Evolutionary conservation across 1,140 invertebrate genomes (phyloP).

Genomic region (Magallana angulata): DNA sequence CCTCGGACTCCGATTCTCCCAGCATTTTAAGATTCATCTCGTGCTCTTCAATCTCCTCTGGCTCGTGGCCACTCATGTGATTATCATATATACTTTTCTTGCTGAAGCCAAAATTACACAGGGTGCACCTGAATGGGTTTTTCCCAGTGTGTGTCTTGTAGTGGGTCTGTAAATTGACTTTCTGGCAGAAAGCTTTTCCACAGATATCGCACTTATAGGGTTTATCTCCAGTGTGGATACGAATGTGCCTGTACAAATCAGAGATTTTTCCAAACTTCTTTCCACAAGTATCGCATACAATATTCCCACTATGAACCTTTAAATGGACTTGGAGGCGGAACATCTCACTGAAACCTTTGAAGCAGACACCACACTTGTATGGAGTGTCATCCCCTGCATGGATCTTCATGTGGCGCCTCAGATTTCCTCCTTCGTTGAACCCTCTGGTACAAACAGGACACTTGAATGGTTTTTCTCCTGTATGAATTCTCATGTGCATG

Average conservation of each 20-base stretch:
- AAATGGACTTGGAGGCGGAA: constrained; percentile 54
- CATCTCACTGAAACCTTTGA: constrained; percentile 55
- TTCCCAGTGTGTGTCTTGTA: constrained; percentile 91
- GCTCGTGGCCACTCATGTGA: constrained; percentile 94
- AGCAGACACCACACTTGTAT: constrained; percentile 58
- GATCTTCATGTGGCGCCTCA: constrained; percentile 59
- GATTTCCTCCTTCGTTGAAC: constrained; percentile 58
- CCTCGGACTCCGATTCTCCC: not conserved
- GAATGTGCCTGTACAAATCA: constrained; percentile 57
- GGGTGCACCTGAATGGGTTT: constrained; percentile 96
- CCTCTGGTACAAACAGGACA: constrained; percentile 57
- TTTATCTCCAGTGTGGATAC: constrained; percentile 91
- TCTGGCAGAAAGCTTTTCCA: constrained; percentile 57
- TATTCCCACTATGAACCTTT: constrained; percentile 57
- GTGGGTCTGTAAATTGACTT: constrained; percentile 56
- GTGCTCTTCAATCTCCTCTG: constrained; percentile 43
- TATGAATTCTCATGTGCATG: constrained; percentile 59
- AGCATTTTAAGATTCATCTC: constrained; percentile 29
- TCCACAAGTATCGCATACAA: constrained; percentile 52
- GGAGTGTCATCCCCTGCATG: constrained; percentile 56
- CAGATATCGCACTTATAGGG: constrained; percentile 76
- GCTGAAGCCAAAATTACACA: constrained; percentile 94
- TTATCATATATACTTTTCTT: constrained; percentile 95
- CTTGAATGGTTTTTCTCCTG: constrained; percentile 60
- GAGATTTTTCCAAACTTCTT: constrained; percentile 58